phyloP scores from a whole-genome alignment of 2,797 vertebrate species.

The Stomatorhinus walkeri region DNA sequence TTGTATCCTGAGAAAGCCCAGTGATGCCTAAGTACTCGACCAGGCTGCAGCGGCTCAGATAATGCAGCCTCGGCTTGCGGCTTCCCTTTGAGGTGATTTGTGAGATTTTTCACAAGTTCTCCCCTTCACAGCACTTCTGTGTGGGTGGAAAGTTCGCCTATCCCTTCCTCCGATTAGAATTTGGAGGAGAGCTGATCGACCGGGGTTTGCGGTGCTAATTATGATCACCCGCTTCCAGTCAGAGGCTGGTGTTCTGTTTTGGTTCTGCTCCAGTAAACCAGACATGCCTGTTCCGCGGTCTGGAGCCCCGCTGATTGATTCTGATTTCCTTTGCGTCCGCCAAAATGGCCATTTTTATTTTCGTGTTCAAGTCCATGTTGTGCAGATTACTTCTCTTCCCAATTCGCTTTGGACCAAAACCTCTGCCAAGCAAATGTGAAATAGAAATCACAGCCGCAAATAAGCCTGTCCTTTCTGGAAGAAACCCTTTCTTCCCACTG shows the following conservation, averaged over 20 bases:
- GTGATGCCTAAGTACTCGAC: neutral
- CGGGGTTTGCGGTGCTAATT: neutral
- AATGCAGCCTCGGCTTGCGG: neutral
- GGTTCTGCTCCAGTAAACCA: neutral
- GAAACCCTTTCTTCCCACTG: neutral
- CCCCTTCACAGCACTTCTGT: neutral
- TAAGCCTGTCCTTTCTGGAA: neutral
- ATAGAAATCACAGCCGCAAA: neutral
- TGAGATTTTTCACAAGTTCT: neutral
- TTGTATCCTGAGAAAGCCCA: neutral
- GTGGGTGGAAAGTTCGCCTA: neutral
- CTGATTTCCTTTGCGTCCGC: neutral
- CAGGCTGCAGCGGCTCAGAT: neutral
- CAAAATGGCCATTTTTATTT: slow-evolving; percentile 1
- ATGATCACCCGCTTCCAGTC: neutral
- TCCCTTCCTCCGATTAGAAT: neutral
- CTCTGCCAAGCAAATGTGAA: neutral
- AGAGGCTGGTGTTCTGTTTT: neutral
- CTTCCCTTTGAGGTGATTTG: neutral
- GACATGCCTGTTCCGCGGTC: neutral
- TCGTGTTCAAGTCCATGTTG: neutral
- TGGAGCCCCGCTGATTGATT: neutral
- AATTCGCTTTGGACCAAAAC: neutral
- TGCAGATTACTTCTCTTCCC: neutral
- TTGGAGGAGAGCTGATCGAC: neutral